Evolutionary conservation across 1,140 invertebrate genomes (phyloP), one percentile per base, ranked within the genome.

Genomic region (Oncopodura yosiiana): DNA sequence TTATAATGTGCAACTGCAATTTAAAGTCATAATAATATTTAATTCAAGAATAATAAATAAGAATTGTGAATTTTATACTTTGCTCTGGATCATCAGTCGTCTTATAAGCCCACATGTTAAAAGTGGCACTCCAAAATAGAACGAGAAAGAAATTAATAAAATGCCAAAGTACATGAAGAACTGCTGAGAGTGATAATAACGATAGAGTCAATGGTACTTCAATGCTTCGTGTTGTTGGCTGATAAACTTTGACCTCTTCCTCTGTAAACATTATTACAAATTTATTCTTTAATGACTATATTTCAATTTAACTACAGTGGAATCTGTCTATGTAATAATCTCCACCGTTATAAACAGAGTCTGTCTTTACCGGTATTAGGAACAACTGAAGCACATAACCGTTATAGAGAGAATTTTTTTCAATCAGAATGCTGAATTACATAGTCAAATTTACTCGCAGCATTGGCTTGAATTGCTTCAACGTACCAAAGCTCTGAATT

Each of bases 101-200:
- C 46, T 58, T 61, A 18, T 49, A 39, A 6, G 37, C 46, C 60
- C 60, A 62, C 9, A 41, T 16, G 36, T 52, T 58, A 32, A 62
- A 62, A 11, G 60, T 51, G 3, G 49, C 39, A 0, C 56, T 56
- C 37, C 56, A 62, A 27, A 62, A 62, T 3, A 62, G 30, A 27
- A 62, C 39, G 3, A 62, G 36, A 11, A 55, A 58, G 11, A 58
- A 38, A 34, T 52, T 62, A 3, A 58, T 51, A 36, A 58, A 62
- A 27, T 62, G 60, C 60, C 60, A 62, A 6, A 21, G 39, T 2
- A 58, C 5, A 41, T 62, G 56, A 12, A 62, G 32, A 8, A 16
- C n/a, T 30, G 46, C 48, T 3, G 60, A 58, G 5, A 55, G 5
- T 6, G 49, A 53, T 2, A 56, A 42, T 3, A 60, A 18, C 1